Percentiles rank a stretch among this genome's conserved stretches.
These are phyloP conservation scores for Prosapia bicincta DNA, from an alignment of 2,888 invertebrate genomes.

Conservation along the genomic window DNA sequence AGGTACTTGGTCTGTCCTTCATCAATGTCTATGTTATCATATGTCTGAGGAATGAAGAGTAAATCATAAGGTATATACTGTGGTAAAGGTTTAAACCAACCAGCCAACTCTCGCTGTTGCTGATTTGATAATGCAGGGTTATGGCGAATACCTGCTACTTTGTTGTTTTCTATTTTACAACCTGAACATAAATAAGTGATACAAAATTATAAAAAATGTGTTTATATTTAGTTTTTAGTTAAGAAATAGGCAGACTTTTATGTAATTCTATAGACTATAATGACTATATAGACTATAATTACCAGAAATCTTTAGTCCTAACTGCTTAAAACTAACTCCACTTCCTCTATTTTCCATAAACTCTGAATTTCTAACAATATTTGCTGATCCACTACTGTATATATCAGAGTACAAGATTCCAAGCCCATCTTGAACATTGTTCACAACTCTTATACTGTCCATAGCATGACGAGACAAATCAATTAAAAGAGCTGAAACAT, in stretches of 20 bases:
- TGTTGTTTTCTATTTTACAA: conserved; percentile 77
- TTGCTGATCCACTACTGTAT: conserved; percentile 79
- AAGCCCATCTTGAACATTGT: conserved; percentile 90
- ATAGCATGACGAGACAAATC: conserved; percentile 80
- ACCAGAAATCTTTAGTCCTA: conserved; percentile 71
- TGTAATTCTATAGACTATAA: too few species aligned
- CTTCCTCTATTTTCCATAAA: conserved; percentile 81
- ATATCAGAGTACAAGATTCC: conserved; percentile 94
- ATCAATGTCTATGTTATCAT: conserved; percentile 35
- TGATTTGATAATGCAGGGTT: conserved; percentile 80
- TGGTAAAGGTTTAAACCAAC: conserved; percentile 77
- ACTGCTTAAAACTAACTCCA: conserved; percentile 85
- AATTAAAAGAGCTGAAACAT: conserved; percentile 68
- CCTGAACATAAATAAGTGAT: too few species aligned
- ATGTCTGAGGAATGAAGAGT: conserved; percentile 61
- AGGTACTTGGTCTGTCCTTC: conserved; percentile 77
- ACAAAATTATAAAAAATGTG: too few species aligned
- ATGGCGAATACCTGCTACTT: conserved; percentile 84
- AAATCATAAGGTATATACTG: conserved; percentile 71
- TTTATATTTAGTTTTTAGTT: too few species aligned
- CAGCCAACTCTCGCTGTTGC: conserved; percentile 87
- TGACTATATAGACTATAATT: not conserved
- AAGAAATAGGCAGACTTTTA: too few species aligned
- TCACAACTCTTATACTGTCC: conserved; percentile 73
- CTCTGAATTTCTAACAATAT: conserved; percentile 78